Evolutionary conservation across 2,113 vertebrate genomes (phyloP).

Genomic region (Apistogramma diplotaenia): DNA sequence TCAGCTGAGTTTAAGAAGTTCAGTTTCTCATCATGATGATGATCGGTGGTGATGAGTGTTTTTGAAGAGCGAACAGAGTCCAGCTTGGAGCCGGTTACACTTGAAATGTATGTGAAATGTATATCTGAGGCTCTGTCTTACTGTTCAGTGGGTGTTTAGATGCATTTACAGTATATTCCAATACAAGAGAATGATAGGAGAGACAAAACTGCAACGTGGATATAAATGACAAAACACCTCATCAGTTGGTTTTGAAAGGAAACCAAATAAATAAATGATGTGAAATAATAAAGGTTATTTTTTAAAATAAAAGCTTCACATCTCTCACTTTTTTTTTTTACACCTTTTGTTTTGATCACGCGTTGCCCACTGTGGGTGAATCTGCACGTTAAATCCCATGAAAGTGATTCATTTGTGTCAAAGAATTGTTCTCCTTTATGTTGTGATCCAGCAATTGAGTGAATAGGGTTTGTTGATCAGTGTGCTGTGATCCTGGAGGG

Average conservation of each 20-base stretch:
- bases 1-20: not conserved
- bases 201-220: not conserved
- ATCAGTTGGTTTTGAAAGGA: not conserved
- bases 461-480: constrained; percentile 48
- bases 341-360: no score
- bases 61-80: not conserved
- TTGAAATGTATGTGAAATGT: not conserved
- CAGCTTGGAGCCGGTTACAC: not conserved
- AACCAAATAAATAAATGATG: not conserved
- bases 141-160: not conserved
- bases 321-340: no score
- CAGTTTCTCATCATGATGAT: not conserved
- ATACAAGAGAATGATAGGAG: not conserved
- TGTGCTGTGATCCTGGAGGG: constrained; percentile 40
- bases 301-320: not conserved
- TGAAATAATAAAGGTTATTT: not conserved
- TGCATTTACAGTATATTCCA: not conserved
- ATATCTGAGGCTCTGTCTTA: not conserved
- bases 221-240: not conserved
- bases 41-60: not conserved
- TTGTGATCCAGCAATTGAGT: constrained; percentile 42
- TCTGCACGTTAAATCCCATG: constrained; percentile 9
- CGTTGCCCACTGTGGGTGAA: not conserved
- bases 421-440: constrained; percentile 51
- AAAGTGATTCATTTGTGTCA: constrained; percentile 1